phyloP scores from a whole-genome alignment of 2,797 vertebrate genomes.

The Jordanella pulchra region DNA sequence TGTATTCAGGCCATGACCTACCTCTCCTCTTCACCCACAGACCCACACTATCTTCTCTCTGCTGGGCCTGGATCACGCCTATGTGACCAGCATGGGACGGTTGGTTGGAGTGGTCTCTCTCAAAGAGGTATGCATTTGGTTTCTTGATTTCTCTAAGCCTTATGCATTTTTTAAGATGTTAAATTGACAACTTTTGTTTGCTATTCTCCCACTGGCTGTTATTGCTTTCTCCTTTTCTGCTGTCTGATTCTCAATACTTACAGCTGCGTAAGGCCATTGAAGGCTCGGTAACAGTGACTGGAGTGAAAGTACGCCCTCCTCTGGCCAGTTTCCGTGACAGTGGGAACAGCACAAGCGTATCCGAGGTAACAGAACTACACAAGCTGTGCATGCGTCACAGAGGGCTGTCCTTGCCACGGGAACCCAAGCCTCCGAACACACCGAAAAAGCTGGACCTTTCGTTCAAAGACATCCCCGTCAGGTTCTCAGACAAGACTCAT shows the following conservation, averaged over 20 bases:
- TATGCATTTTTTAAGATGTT: background rate
- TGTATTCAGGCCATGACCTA: slow-evolving; percentile 44
- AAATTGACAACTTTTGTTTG: background rate
- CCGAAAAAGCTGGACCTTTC: slow-evolving; percentile 68
- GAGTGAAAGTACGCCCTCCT: slow-evolving; percentile 94
- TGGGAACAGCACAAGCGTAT: slow-evolving; percentile 87
- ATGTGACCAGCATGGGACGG: slow-evolving; percentile 96
- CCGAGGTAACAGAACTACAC: slow-evolving; percentile 91
- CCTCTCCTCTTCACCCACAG: slow-evolving; percentile 69
- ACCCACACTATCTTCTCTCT: slow-evolving; percentile 98
- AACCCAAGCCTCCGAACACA: slow-evolving; percentile 76
- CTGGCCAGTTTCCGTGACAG: slow-evolving; percentile 97
- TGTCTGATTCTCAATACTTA: slow-evolving; percentile 8
- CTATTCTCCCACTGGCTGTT: background rate
- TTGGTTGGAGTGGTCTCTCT: slow-evolving; percentile 95
- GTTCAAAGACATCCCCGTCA: slow-evolving; percentile 75
- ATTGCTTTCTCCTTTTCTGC: background rate
- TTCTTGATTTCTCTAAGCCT: background rate
- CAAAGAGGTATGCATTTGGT: slow-evolving; percentile 86
- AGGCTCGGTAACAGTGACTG: slow-evolving; percentile 93
- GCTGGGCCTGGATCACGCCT: slow-evolving; percentile 95
- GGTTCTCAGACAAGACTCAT: slow-evolving; percentile 71
- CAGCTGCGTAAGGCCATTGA: slow-evolving; percentile 97
- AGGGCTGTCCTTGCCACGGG: slow-evolving; percentile 87
- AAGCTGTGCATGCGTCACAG: slow-evolving; percentile 94